Base-by-base conservation (phyloP, 2,113 vertebrate species). In the Phalacrocorax pelagicus region DNA sequence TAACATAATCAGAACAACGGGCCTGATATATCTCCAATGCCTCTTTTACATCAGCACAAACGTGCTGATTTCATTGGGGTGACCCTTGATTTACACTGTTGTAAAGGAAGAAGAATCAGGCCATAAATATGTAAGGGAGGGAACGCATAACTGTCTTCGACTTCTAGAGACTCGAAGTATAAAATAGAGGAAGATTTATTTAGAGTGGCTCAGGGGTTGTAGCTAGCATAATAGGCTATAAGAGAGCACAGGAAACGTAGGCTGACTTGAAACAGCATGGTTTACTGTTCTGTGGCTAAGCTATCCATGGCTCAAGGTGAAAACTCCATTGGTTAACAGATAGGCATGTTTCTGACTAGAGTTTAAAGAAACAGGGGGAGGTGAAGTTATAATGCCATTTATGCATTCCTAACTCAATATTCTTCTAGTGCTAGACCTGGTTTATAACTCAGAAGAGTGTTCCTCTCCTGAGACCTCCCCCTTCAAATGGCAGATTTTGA, bases 161-260 rank as follows among this genome's bases (percentile, higher is more conserved):
- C 4, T 69, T 91, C 74, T 63, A 54, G 63, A 80, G 74, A 77
- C 58, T 88, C 55, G 12, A 57, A 92, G 88, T 58, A 66, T 44
- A 80, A 92, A 95, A 82, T 5, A 92, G 81, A 85, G 59, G 27
- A 67, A 91, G 87, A 96, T 94, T 96, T 96, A 97, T 87, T 93
- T 75, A 44, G 57, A 70, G 84, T 63, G 71, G 78, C 73, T 85
- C 54, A 65, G 70, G 83, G 91, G 36, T 58, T 92, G 84, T 51
- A 87, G 84, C 77, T 66, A 65, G 72, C 21, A 11, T 72, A 94
- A 92, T 32, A 92, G 69, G 69, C 73, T 94, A 19, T 90, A 93
- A 66, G 8, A 0, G 84, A 92, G 92, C 66, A 18, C 42, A 15
- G 91, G 58, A 58, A 89, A 85, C 80, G 73, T 55, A 72, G 89